A percentile compares a stretch with the other conserved stretches of the same genome.
Conservation (phyloP, 2,113 vertebrate species). For the Gasterosteus nipponicus region DNA sequence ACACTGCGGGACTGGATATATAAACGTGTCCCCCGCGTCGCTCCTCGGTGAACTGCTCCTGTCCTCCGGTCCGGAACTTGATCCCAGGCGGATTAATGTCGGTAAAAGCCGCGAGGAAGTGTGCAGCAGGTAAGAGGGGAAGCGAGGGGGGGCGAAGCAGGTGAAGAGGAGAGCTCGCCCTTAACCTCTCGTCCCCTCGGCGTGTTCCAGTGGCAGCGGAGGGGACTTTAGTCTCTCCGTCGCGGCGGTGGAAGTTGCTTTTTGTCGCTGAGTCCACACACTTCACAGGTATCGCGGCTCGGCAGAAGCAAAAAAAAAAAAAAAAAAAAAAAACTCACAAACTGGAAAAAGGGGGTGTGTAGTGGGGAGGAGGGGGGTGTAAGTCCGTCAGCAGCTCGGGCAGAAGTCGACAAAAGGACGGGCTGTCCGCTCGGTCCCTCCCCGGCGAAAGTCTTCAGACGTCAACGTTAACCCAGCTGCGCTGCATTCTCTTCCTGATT, state of each 20-base stretch:
- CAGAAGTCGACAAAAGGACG: constrained; percentile 24
- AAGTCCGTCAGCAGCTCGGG: constrained; percentile 46
- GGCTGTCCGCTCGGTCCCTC: constrained; percentile 4
- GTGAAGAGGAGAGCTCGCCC: constrained; percentile 14
- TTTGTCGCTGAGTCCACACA: constrained; percentile 61
- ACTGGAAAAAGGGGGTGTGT: constrained; percentile 16
- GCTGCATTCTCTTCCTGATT: constrained; percentile 84
- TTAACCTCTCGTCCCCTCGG: constrained; percentile 4
- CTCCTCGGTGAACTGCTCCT: constrained; percentile 53
- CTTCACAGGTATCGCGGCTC: constrained; percentile 73
- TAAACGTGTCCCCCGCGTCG: constrained; percentile 31
- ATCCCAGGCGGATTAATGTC: constrained; percentile 57
- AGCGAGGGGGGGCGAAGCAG: neutral
- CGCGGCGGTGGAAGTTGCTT: constrained; percentile 71
- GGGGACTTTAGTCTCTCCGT: constrained; percentile 53
- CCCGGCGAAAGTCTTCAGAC: constrained; percentile 37
- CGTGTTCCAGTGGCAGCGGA: constrained; percentile 37
- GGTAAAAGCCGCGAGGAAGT: constrained; percentile 35
- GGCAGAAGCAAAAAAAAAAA: constrained; percentile 54
- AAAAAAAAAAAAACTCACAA: constrained; percentile 66
- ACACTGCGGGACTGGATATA: constrained; percentile 38
- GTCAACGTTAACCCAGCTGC: constrained; percentile 63
- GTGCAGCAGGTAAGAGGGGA: constrained; percentile 23
- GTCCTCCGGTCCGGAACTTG: constrained; percentile 74
- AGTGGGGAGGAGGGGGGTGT: neutral